Base-by-base conservation (phyloP, 1,140 invertebrate species). In the Carcinoscorpius rotundicauda region DNA sequence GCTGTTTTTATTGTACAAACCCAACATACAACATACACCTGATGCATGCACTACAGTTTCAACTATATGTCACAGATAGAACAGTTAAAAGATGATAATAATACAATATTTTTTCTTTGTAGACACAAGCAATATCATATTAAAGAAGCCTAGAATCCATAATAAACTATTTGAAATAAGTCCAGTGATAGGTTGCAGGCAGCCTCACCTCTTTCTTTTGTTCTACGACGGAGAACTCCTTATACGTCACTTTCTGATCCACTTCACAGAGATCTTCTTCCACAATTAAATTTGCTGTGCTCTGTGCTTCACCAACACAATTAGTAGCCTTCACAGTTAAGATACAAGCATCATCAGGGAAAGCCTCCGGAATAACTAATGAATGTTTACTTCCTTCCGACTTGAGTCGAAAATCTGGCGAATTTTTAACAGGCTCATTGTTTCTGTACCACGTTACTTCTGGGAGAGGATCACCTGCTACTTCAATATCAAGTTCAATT, bases 381-480 rank as follows among this genome's bases (percentile, higher is more conserved):
- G 81, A 76, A 71, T 86, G 83, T 59, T 81, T 83, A 72, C 85
- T 85, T 64, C 86, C 86, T 72, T 85, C 82, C 56, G 80, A 79
- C 66, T 80, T 83, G 61, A 86, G 78, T 70, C 76, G 80, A 64
- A 68, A 58, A 52, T 58, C 63, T 49, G 58, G 58, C 52, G n/a
- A 51, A 56, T 64, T 76, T 71, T 67, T 80, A 4, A 87, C 73
- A 10, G 78, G 78, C 55, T 80, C 72, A 51, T 85, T 86, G 73
- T 91, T 84, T 76, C 86, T 87, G 66, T 67, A 85, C 89, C 91
- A 96, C 71, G 83, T 86, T 0, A 97, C 83, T 61, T 82, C 84
- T 0, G 93, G 85, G 68, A 84, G 82, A 0, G 92, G 92, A 71
- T 87, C 85, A 0, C 89, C 89, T 71, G 88, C 85, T 1, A 93